phyloP scores from a whole-genome alignment of 1,140 invertebrate species.

The Aricia agestis region DNA sequence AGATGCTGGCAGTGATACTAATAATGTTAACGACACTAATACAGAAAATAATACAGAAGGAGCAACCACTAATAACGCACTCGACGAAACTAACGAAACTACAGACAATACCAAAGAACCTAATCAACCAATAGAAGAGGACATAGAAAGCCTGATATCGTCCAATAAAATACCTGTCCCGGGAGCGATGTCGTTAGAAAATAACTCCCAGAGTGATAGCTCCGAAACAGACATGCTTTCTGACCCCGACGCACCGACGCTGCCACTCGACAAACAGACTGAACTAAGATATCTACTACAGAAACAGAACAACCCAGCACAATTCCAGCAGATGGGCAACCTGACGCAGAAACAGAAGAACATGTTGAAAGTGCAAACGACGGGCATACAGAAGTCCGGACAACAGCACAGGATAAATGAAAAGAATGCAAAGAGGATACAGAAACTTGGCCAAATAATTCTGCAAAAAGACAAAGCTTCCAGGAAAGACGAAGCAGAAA shows the following conservation, averaged over 20 bases:
- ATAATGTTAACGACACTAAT: background rate
- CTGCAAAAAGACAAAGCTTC: slow-evolving; percentile 50
- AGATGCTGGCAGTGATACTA: slow-evolving; percentile 25
- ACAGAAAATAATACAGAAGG: background rate
- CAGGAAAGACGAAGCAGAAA: slow-evolving; percentile 52
- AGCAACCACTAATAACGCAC: slow-evolving; percentile 10
- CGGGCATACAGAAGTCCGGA: slow-evolving; percentile 59
- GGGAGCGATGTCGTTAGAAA: slow-evolving; percentile 43
- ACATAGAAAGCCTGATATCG: slow-evolving; percentile 72
- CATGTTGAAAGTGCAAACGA: slow-evolving; percentile 59
- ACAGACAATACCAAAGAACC: slow-evolving; percentile 23
- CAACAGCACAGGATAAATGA: slow-evolving; percentile 61
- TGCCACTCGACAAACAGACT: slow-evolving; percentile 66
- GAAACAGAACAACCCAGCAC: slow-evolving; percentile 68
- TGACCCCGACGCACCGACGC: slow-evolving; percentile 46
- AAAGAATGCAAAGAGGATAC: slow-evolving; percentile 67
- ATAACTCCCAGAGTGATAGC: slow-evolving; percentile 42
- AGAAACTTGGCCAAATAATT: slow-evolving; percentile 68
- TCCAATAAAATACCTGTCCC: slow-evolving; percentile 72
- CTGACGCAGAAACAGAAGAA: slow-evolving; percentile 64
- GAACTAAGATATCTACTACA: slow-evolving; percentile 69
- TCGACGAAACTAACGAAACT: background rate
- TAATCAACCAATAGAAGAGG: slow-evolving; percentile 55
- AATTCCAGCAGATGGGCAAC: slow-evolving; percentile 60
- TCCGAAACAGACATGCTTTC: slow-evolving; percentile 51